Conservation (phyloP, 2,113 vertebrate genomes). For the Halichoeres trimaculatus region DNA sequence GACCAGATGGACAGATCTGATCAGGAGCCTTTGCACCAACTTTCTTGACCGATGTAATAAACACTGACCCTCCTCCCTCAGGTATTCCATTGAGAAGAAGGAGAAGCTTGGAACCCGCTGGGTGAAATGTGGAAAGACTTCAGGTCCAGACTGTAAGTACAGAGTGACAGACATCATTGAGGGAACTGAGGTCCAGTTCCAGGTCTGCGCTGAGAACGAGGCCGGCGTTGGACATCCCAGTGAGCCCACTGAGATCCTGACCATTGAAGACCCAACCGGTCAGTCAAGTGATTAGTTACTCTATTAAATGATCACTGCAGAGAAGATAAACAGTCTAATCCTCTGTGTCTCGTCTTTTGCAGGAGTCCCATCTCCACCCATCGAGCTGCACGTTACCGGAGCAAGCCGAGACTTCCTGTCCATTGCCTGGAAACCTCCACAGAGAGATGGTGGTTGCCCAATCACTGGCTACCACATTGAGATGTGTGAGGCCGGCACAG, state of each 20-base stretch:
- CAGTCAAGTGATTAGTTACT: not conserved
- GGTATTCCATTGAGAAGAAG: conserved; percentile 97
- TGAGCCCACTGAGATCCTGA: conserved; percentile 94
- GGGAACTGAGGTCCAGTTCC: conserved; percentile 97
- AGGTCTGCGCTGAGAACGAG: conserved; percentile 96
- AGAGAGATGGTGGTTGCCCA: conserved; percentile 91
- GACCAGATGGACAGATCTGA: too few species aligned
- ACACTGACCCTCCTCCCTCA: conserved; percentile 45
- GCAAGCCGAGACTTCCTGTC: conserved; percentile 91
- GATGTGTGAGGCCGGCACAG: conserved; percentile 94
- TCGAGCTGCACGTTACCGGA: conserved; percentile 94
- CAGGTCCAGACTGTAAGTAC: conserved; percentile 94
- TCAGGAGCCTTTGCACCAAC: too few species aligned
- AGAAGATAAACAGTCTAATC: not conserved
- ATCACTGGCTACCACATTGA: conserved; percentile 96
- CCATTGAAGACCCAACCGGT: conserved; percentile 95
- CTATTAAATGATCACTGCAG: not conserved
- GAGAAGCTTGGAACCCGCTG: conserved; percentile 97
- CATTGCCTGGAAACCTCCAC: conserved; percentile 95
- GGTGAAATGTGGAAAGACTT: conserved; percentile 95
- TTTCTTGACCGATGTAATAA: not conserved
- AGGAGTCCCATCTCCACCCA: conserved; percentile 94
- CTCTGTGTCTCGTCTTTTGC: not conserved
- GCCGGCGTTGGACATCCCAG: conserved; percentile 95
- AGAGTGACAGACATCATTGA: conserved; percentile 97